phyloP scores from a whole-genome alignment of 2,888 invertebrate genomes.

The Drosophila rellima region DNA sequence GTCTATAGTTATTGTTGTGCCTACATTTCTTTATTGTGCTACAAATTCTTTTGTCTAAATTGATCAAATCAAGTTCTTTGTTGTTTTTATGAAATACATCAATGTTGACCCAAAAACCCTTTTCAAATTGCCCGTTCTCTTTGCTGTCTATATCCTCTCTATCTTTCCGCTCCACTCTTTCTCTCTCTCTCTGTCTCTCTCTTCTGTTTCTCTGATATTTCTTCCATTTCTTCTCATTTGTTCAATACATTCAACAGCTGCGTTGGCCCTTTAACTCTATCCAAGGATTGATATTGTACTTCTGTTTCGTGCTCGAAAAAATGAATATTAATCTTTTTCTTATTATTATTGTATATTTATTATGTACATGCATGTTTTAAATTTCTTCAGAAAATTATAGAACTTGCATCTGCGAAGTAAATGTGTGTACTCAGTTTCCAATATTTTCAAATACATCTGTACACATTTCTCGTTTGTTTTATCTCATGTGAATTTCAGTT shows the following conservation, averaged over 20 bases:
- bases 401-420: constrained; percentile 62
- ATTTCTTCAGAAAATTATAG: constrained; percentile 4
- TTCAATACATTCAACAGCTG: constrained; percentile 8
- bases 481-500: constrained; percentile 6
- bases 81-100: constrained; percentile 20
- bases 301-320: background rate
- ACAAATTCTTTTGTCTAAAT: constrained; percentile 49
- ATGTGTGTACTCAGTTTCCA: constrained; percentile 79
- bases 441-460: constrained; percentile 15
- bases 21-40: constrained; percentile 39
- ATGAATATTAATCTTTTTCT: background rate
- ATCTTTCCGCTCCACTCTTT: constrained; percentile 33
- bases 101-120: constrained; percentile 33
- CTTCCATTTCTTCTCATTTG: background rate
- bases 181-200: constrained; percentile 28
- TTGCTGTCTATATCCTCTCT: constrained; percentile 8
- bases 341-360: background rate
- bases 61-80: constrained; percentile 44
- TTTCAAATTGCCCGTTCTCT: constrained; percentile 5
- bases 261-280: constrained; percentile 28
- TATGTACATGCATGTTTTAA: constrained; percentile 35
- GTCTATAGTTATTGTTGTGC: constrained; percentile 73
- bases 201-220: constrained; percentile 17
- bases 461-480: constrained; percentile 10
- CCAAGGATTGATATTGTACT: constrained; percentile 27